Evolutionary conservation across 2,113 vertebrate species (phyloP).

Genomic region (Crotalus tigris): DNA sequence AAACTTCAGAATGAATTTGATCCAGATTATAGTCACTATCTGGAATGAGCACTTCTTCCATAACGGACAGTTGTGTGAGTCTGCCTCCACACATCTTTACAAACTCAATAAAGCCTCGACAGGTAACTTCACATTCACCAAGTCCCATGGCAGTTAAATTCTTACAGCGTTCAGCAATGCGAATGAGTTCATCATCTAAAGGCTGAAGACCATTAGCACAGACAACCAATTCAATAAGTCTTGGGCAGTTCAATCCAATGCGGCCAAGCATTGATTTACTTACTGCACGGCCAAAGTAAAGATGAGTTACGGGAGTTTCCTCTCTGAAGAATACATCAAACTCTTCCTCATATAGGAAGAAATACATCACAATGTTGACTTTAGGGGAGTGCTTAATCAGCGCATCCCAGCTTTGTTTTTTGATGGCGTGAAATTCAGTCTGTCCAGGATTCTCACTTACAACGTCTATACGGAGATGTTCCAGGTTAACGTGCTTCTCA

Average conservation of each 20-base stretch:
- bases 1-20: conserved; percentile 70
- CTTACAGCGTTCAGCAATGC: conserved; percentile 70
- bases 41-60: conserved; percentile 77
- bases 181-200: conserved; percentile 72
- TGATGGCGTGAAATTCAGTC: conserved; percentile 71
- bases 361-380: conserved; percentile 79
- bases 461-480: conserved; percentile 74
- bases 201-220: conserved; percentile 75
- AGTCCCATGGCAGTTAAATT: conserved; percentile 73
- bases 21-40: conserved; percentile 72
- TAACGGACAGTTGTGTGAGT: conserved; percentile 75
- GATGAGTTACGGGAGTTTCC: conserved; percentile 73
- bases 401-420: conserved; percentile 76
- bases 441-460: conserved; percentile 74
- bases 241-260: conserved; percentile 72
- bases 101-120: conserved; percentile 73
- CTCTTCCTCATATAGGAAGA: conserved; percentile 74
- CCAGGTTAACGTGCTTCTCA: conserved; percentile 74
- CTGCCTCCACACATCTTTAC: conserved; percentile 76
- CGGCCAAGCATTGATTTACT: conserved; percentile 74
- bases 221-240: conserved; percentile 74
- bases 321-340: conserved; percentile 77
- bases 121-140: conserved; percentile 74
- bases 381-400: conserved; percentile 73
- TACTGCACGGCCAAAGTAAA: conserved; percentile 74